Base-by-base conservation (phyloP, 2,888 invertebrate species). In the Prionchulus punctatus region DNA sequence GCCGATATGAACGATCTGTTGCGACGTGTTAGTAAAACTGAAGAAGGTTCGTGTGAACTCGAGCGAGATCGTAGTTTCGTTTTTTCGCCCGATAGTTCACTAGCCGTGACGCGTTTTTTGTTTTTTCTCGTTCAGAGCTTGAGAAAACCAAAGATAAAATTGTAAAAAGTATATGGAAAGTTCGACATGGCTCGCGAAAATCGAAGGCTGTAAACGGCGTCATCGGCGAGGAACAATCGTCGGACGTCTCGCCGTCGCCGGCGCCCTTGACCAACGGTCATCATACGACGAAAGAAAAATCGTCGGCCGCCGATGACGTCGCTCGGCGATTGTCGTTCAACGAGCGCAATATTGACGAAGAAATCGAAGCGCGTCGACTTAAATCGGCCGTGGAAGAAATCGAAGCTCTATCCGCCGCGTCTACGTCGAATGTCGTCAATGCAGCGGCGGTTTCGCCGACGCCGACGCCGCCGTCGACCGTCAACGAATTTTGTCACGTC, bases 271-370 rank as follows among this genome's bases (percentile, higher is more conserved):
- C 27, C 21, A 1, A 12, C 51, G 36, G 36, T 18, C 18, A 36
- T 18, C 12, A 7, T 7, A 18, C 36, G 7, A 18, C 12, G 12
- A 36, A 36, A 18, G 36, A 18, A 7, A 36, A 36, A 18, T 18
- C 36, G 36, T 21, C 47, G 23, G 47, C 47, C 4, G 15, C 47
- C 4, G 15, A 7, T 7, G 23, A 23, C 23, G 12, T 12, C 36
- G 36, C 36, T 7, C 36, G 50, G 26, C 21, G 28, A 12, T 26
- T 28, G 7, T 3, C 27, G 18, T 56, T 25, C 56, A 48, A 62
- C 58, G 66, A 66, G 55, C 59, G 66, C 12, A 64, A 66, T 51
- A 67, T 66, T 52, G 67, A 67, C 53, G 67, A 63, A 18, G 67
- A 65, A 58, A 66, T 66, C 58, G 64, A 49, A 61, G 59, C 31